Conservation (phyloP, 2,797 vertebrate genomes). For the Microchirus variegatus region DNA sequence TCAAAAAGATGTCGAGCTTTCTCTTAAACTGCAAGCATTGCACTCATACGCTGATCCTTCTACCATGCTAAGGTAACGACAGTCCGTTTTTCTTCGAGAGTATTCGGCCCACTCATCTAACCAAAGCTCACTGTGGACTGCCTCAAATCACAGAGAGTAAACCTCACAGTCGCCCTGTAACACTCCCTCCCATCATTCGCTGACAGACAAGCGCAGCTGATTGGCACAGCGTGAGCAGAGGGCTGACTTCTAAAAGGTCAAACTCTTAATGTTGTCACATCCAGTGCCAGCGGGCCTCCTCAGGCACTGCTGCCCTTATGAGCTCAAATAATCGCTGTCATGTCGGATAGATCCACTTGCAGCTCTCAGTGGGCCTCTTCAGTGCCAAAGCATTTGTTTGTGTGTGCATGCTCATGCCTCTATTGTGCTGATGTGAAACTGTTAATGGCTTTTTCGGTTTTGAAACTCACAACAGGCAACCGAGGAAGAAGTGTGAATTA, state of each 20-base stretch:
- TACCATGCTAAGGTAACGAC: conserved; percentile 15
- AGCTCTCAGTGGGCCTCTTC: conserved; percentile 16
- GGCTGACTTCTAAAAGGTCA: conserved; percentile 62
- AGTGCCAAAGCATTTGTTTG: conserved; percentile 4
- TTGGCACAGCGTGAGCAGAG: conserved; percentile 42
- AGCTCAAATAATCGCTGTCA: conserved; percentile 52
- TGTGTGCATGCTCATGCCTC: neutral
- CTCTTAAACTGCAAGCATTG: conserved; percentile 12
- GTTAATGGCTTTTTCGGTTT: conserved; percentile 9
- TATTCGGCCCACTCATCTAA: conserved; percentile 21
- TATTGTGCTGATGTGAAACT: neutral
- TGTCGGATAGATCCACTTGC: conserved; percentile 48
- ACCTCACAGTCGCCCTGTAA: conserved; percentile 22
- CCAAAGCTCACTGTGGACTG: conserved; percentile 19
- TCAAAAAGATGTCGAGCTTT: conserved; percentile 42
- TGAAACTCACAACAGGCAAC: neutral
- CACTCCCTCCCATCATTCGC: conserved; percentile 29
- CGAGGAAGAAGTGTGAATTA: conserved; percentile 14
- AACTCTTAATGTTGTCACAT: conserved; percentile 65
- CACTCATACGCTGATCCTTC: conserved; percentile 21
- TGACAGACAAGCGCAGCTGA: conserved; percentile 50
- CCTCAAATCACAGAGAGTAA: conserved; percentile 36
- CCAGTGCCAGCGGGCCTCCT: conserved; percentile 44
- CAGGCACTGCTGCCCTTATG: conserved; percentile 28
- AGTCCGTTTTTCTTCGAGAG: conserved; percentile 23